phyloP scores from a whole-genome alignment of 2,888 invertebrate genomes.

The Periphyllus acericola region DNA sequence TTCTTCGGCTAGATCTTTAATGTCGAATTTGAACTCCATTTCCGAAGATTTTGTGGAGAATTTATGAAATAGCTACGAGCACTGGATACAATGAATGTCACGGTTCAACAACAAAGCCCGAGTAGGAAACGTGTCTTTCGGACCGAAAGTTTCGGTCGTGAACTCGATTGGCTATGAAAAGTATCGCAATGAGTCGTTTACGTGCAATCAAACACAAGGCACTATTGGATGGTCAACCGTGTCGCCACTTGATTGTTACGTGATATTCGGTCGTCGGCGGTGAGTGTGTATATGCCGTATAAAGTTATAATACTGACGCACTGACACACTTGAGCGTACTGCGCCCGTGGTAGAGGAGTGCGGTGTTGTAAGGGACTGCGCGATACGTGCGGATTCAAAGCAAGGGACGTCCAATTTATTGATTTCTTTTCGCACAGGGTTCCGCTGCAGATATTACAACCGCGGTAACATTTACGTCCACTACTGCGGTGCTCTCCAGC shows the following conservation, averaged over 20 bases:
- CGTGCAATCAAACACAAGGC: too few species aligned
- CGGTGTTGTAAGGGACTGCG: neutral
- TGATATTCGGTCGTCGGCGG: too few species aligned
- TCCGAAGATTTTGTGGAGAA: neutral
- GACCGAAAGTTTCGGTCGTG: too few species aligned
- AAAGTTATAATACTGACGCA: too few species aligned
- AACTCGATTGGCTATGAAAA: too few species aligned
- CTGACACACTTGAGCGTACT: neutral
- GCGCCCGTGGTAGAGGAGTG: neutral
- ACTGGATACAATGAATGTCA: too few species aligned
- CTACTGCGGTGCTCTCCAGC: neutral
- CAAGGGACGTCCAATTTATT: conserved; percentile 26
- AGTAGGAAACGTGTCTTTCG: too few species aligned
- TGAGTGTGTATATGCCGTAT: neutral
- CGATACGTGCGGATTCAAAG: conserved; percentile 2
- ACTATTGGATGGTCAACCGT: too few species aligned
- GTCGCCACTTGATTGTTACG: too few species aligned
- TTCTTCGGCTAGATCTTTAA: conserved; percentile 63
- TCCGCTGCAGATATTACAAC: conserved; percentile 22
- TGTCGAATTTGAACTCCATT: conserved; percentile 65
- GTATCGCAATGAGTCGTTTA: too few species aligned
- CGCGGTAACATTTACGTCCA: neutral
- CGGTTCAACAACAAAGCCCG: too few species aligned
- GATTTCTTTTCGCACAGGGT: conserved; percentile 28
- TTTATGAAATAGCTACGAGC: neutral